Evolutionary conservation across 2,797 vertebrate species (phyloP).

Genomic region (Eulemur coronatus): DNA sequence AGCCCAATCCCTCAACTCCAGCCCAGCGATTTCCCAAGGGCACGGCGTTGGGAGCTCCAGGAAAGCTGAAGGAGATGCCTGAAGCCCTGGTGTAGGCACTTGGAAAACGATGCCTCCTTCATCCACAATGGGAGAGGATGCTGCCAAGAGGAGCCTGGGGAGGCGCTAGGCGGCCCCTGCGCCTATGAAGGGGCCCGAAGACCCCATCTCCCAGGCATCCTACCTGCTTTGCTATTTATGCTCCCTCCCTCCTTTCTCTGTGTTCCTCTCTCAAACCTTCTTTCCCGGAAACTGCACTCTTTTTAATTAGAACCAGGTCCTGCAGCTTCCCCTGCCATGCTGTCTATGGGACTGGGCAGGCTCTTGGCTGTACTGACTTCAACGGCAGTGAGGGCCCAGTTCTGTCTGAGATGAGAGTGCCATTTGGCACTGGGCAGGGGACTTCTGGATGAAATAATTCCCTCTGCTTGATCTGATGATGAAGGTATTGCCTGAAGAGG

Average conservation of each 20-base stretch:
- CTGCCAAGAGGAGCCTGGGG: background rate
- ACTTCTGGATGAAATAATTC: background rate
- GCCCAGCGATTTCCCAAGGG: background rate
- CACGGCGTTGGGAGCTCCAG: background rate
- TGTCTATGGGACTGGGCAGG: background rate
- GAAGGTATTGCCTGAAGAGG: background rate
- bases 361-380: background rate
- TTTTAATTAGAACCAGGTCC: background rate
- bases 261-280: background rate
- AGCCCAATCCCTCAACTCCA: background rate
- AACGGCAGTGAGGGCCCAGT: background rate
- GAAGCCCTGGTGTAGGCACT: background rate
- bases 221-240: background rate
- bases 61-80: background rate
- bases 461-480: background rate
- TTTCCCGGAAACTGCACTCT: background rate
- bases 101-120: background rate
- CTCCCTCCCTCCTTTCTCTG: background rate
- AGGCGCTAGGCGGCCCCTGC: background rate
- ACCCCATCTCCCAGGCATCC: background rate
- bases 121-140: background rate
- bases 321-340: too few relatives aligned
- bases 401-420: background rate
- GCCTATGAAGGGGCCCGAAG: background rate
- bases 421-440: background rate